Percentiles rank a stretch among this genome's conserved stretches.
These are phyloP conservation scores for Sebastes fasciatus DNA, from an alignment of 2,113 vertebrate species.

Conservation along the genomic window DNA sequence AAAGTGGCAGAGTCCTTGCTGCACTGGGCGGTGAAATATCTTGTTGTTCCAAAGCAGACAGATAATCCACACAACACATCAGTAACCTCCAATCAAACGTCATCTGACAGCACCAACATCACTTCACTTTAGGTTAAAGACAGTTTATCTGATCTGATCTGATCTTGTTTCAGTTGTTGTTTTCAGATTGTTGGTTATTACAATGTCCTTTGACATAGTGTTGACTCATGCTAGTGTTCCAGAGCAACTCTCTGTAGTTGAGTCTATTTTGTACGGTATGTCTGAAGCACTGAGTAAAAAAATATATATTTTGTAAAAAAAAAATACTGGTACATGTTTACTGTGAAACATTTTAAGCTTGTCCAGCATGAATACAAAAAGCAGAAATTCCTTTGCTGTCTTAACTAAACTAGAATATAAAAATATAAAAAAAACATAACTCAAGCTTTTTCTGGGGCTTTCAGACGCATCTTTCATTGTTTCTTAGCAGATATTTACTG, in stretches of 20 bases:
- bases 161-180: background rate
- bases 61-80: background rate
- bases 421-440: background rate
- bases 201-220: background rate
- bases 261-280: background rate
- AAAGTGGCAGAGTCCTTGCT: conserved; percentile 16
- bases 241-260: background rate
- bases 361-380: background rate
- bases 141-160: background rate
- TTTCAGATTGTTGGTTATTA: background rate
- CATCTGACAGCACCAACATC: background rate
- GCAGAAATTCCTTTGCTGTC: background rate
- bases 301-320: background rate
- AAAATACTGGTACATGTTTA: background rate
- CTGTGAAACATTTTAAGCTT: background rate
- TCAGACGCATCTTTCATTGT: background rate
- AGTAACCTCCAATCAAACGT: background rate
- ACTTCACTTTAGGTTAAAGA: background rate
- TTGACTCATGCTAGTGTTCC: background rate
- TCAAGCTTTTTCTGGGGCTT: background rate
- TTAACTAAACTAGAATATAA: background rate
- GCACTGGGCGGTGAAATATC: conserved; percentile 71
- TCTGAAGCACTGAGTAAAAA: too few relatives aligned
- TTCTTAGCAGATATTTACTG: background rate
- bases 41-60: conserved; percentile 11